Percentiles rank a stretch among this genome's conserved stretches.
phyloP scores from a whole-genome alignment of 2,113 vertebrate species.

The Machaerirhynchus nigripectus region DNA sequence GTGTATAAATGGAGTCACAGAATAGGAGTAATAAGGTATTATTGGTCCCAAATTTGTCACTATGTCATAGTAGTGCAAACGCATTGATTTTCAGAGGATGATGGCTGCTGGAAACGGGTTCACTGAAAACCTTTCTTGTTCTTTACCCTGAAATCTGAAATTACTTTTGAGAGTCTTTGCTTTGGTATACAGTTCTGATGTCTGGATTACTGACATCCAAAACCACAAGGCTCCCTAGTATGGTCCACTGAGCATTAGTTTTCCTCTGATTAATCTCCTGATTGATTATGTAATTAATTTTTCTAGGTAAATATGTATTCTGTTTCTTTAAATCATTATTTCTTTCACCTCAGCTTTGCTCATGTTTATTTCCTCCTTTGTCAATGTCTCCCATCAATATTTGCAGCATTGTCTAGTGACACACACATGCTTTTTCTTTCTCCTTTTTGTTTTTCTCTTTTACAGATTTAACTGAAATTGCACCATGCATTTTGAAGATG shows the following conservation, averaged over 20 bases:
- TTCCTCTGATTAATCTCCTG: neutral
- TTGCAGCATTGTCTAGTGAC: neutral
- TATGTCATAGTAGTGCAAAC: neutral
- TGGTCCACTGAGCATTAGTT: neutral
- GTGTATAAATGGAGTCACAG: neutral
- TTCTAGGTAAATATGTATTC: neutral
- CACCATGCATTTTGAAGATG: constrained; percentile 65
- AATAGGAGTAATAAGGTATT: neutral
- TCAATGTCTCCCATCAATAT: neutral
- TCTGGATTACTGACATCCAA: neutral
- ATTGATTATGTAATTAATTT: neutral
- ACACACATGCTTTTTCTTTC: neutral
- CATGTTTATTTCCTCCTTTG: neutral
- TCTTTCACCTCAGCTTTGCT: neutral
- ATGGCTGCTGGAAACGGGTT: neutral
- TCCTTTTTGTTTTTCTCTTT: neutral
- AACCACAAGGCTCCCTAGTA: neutral
- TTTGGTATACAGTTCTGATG: neutral
- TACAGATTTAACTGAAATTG: constrained; percentile 65
- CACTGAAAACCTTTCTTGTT: neutral
- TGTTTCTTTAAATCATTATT: neutral
- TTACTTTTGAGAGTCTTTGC: neutral
- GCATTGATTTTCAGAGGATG: neutral
- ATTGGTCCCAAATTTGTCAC: neutral
- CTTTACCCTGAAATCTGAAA: neutral